Conservation (phyloP, 2,888 invertebrate genomes). For the Torymus auratus region DNA sequence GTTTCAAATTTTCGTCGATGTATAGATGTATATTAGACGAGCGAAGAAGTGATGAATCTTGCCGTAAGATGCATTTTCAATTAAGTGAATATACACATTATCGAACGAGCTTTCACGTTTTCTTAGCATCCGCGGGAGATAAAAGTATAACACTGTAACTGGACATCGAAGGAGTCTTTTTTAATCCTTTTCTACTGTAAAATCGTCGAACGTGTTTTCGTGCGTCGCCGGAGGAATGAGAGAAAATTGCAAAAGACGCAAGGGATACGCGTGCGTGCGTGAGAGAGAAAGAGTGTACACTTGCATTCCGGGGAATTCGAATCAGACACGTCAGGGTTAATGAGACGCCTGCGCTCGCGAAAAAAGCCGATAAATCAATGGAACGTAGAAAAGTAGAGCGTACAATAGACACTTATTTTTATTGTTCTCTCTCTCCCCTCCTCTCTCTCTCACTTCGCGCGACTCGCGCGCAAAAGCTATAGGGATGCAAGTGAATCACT, state of each 20-base stretch:
- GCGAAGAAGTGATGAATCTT: too few relatives aligned
- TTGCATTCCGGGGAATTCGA: conserved; percentile 12
- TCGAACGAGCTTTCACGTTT: not conserved
- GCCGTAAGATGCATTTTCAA: too few relatives aligned
- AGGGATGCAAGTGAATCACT: conserved; percentile 16
- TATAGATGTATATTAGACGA: too few relatives aligned
- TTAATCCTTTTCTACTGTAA: conserved; percentile 21
- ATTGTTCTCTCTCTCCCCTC: conserved; percentile 28
- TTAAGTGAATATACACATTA: too few relatives aligned
- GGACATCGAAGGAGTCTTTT: conserved; percentile 40
- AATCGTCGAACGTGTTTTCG: not conserved
- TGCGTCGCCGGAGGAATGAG: not conserved
- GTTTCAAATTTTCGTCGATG: too few relatives aligned
- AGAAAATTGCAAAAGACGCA: not conserved
- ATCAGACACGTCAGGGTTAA: conserved; percentile 28
- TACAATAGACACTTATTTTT: conserved; percentile 47
- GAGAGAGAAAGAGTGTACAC: not conserved
- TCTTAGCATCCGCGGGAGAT: not conserved
- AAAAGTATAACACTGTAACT: not conserved
- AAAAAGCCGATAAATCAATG: conserved; percentile 45
- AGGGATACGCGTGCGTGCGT: too few relatives aligned
- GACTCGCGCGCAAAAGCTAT: not conserved
- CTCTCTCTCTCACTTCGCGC: conserved; percentile 1
- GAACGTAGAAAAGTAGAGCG: conserved; percentile 11
- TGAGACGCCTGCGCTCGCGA: not conserved